Percentiles rank a stretch among this genome's conserved stretches.
phyloP scores from a whole-genome alignment of 2,797 vertebrate genomes.

The Tiaroga cobitis region DNA sequence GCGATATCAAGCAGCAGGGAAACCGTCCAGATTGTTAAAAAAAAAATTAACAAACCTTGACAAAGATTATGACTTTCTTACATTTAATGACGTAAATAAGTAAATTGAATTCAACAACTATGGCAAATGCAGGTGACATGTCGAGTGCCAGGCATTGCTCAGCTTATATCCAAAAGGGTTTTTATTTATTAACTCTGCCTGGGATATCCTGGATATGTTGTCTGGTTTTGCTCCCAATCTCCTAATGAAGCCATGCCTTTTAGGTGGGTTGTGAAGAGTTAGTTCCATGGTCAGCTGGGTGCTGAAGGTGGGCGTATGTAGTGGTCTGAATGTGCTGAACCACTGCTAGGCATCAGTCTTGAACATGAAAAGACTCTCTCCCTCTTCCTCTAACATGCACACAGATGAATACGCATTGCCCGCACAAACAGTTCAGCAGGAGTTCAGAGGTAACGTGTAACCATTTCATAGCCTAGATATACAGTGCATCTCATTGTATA shows the following conservation, averaged over 20 bases:
- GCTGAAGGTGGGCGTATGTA: slow-evolving; percentile 43
- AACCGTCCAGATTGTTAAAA: neutral
- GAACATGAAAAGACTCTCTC: slow-evolving; percentile 48
- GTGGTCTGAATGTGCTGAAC: slow-evolving; percentile 53
- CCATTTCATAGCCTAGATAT: slow-evolving; percentile 35
- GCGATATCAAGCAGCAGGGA: slow-evolving; percentile 32
- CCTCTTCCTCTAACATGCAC: slow-evolving; percentile 51
- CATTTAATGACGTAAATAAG: neutral
- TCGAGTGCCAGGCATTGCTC: neutral
- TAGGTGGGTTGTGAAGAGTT: slow-evolving; percentile 7
- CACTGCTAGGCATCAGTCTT: slow-evolving; percentile 63
- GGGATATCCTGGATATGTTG: slow-evolving; percentile 1
- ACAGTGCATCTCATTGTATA: neutral
- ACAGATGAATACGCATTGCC: slow-evolving; percentile 3
- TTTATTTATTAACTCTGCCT: neutral
- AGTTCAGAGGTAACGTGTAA: slow-evolving; percentile 45
- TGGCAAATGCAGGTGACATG: neutral
- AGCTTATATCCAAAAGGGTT: neutral
- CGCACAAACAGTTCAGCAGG: slow-evolving; percentile 4
- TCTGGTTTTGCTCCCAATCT: slow-evolving; percentile 2
- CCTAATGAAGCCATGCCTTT: slow-evolving; percentile 19
- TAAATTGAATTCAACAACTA: neutral
- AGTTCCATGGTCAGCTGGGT: slow-evolving; percentile 11
- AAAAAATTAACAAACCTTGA: neutral
- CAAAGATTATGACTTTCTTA: neutral